phyloP scores from a whole-genome alignment of 2,113 vertebrate genomes.

The Amphiprion ocellaris region DNA sequence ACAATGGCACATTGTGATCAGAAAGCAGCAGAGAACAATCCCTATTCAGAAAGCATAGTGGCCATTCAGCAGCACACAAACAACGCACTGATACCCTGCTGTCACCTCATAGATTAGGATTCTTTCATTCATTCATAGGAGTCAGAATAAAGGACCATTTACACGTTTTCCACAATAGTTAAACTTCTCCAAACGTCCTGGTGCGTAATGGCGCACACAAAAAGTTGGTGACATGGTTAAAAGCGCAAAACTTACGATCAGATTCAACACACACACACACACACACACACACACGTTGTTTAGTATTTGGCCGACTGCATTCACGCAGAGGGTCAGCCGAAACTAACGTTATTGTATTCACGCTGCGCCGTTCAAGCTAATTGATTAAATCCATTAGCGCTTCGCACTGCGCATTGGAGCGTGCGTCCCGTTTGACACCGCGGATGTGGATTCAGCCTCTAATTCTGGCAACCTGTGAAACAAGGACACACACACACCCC shows the following conservation, averaged over 20 bases:
- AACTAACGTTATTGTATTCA: slow-evolving; percentile 86
- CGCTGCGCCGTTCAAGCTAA: slow-evolving; percentile 81
- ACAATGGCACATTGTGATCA: slow-evolving; percentile 86
- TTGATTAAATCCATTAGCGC: slow-evolving; percentile 84
- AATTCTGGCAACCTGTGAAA: slow-evolving; percentile 64
- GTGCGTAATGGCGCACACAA: neutral
- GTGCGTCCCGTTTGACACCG: slow-evolving; percentile 62
- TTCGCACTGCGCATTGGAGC: slow-evolving; percentile 61
- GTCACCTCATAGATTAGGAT: slow-evolving; percentile 64
- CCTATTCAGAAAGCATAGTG: slow-evolving; percentile 79
- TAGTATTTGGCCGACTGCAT: slow-evolving; percentile 14
- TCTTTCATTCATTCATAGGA: slow-evolving; percentile 9
- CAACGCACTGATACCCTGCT: slow-evolving; percentile 72
- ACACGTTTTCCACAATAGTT: neutral
- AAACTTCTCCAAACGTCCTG: neutral
- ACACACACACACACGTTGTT: neutral
- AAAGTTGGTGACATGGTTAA: neutral
- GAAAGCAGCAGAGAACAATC: slow-evolving; percentile 79
- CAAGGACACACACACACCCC: neutral
- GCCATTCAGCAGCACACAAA: slow-evolving; percentile 70
- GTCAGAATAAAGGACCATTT: neutral
- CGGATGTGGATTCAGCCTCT: slow-evolving; percentile 82
- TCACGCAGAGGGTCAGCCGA: slow-evolving; percentile 63
- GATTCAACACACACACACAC: neutral
- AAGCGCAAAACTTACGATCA: neutral